These are phyloP conservation scores for Danaus chrysippus DNA, from an alignment of 2,888 invertebrate species.

Conservation along the genomic window DNA sequence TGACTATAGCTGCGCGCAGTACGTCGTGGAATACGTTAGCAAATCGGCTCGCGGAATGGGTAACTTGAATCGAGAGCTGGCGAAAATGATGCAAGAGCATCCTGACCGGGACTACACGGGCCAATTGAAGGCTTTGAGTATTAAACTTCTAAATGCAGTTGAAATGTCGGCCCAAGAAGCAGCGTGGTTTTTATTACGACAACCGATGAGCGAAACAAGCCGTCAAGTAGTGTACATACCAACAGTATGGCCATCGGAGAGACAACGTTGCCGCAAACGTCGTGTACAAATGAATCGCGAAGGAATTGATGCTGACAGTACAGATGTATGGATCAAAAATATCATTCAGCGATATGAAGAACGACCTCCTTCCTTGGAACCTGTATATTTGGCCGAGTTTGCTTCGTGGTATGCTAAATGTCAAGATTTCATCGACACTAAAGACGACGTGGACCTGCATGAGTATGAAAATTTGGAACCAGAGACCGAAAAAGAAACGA, in stretches of 20 bases:
- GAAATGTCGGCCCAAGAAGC: constrained; percentile 50
- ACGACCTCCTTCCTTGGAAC: constrained; percentile 44
- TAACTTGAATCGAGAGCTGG: constrained; percentile 40
- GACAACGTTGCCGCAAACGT: constrained; percentile 42
- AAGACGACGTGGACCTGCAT: constrained; percentile 42
- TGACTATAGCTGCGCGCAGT: too few species aligned
- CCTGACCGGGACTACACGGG: constrained; percentile 23
- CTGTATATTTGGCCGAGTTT: constrained; percentile 50
- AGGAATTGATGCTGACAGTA: constrained; percentile 45
- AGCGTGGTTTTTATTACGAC: constrained; percentile 30
- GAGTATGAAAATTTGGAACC: constrained; percentile 39
- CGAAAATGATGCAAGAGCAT: constrained; percentile 32
- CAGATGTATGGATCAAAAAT: constrained; percentile 56
- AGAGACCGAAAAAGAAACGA: constrained; percentile 33
- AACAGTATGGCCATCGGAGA: constrained; percentile 44
- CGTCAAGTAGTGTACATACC: constrained; percentile 35
- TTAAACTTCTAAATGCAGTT: constrained; percentile 38
- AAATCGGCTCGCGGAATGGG: constrained; percentile 43
- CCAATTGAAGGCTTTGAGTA: constrained; percentile 24
- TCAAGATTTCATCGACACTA: constrained; percentile 42
- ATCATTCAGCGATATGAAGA: constrained; percentile 55
- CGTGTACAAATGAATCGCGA: too few species aligned
- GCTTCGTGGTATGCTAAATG: constrained; percentile 43
- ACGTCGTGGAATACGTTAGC: constrained; percentile 46
- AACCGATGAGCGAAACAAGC: constrained; percentile 32